Conservation (phyloP, 2,797 vertebrate genomes). For the Danio aesculapii region DNA sequence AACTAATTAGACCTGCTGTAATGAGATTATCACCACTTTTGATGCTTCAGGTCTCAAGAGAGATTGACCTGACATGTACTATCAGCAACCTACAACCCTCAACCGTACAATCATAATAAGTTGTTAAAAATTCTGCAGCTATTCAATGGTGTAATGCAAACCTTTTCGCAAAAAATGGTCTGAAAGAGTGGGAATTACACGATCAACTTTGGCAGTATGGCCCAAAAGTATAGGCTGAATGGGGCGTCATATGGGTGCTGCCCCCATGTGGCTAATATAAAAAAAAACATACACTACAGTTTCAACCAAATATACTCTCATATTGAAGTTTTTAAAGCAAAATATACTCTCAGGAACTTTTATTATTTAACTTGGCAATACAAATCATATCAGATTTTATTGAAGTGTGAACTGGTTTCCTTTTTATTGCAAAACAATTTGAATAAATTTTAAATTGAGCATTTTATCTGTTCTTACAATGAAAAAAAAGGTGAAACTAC, state of each 20-base stretch:
- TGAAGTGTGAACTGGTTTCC: not conserved
- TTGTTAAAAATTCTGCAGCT: not conserved
- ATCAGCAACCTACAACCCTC: slow-evolving; percentile 14
- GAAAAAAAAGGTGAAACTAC: too few species aligned
- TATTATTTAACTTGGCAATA: not conserved
- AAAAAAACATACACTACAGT: not conserved
- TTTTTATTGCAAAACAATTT: too few species aligned
- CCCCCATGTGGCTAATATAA: slow-evolving; percentile 43
- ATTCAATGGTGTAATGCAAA: not conserved
- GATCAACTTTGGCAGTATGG: not conserved
- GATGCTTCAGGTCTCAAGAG: slow-evolving; percentile 24
- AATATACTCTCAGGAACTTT: not conserved
- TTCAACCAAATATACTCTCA: not conserved
- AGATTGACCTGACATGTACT: not conserved
- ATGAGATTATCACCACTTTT: slow-evolving; percentile 49
- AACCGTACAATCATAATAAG: not conserved
- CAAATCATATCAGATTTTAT: not conserved
- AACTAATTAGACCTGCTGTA: slow-evolving; percentile 53
- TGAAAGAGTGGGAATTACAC: not conserved
- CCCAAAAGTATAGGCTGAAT: slow-evolving; percentile 8
- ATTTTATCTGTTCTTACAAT: too few species aligned
- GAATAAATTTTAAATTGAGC: too few species aligned
- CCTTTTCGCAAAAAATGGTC: not conserved
- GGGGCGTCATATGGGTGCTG: slow-evolving; percentile 33
- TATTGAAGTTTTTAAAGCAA: not conserved